These are phyloP conservation scores for Polydrusus tereticollis DNA, from an alignment of 2,888 invertebrate genomes.

Conservation along the genomic window DNA sequence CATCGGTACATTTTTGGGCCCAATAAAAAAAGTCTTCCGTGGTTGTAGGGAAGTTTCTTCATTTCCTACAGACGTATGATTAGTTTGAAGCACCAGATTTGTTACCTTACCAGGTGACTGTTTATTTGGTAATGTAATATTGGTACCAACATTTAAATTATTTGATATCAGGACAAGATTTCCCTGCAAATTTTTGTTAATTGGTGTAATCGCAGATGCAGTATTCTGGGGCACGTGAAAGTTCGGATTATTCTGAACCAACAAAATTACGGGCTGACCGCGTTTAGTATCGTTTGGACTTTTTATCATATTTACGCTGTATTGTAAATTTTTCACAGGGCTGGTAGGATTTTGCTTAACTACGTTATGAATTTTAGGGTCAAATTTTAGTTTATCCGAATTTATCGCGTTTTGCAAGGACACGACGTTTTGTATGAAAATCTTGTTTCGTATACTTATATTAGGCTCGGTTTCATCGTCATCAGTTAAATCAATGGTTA, in stretches of 20 bases:
- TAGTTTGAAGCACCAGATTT: neutral
- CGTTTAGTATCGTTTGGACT: no score
- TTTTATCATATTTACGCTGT: neutral
- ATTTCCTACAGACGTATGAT: neutral
- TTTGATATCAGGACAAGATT: neutral
- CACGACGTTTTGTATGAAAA: neutral
- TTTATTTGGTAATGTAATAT: neutral
- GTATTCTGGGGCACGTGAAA: neutral
- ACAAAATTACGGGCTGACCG: neutral
- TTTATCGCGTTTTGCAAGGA: neutral
- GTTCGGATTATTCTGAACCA: neutral
- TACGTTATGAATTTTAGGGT: neutral
- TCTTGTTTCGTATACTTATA: neutral
- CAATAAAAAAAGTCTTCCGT: neutral
- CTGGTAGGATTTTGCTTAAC: neutral
- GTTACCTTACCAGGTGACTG: neutral
- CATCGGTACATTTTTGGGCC: neutral
- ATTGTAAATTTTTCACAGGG: neutral
- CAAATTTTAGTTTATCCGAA: neutral
- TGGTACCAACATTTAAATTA: neutral
- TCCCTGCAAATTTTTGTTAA: neutral
- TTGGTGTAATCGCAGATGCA: neutral
- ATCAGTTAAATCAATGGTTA: constrained; percentile 3
- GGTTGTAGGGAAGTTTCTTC: neutral
- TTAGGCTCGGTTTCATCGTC: neutral